Evolutionary conservation across 2,113 vertebrate genomes (phyloP).

Genomic region (rabbit (Oryctolagus cuniculus)): DNA sequence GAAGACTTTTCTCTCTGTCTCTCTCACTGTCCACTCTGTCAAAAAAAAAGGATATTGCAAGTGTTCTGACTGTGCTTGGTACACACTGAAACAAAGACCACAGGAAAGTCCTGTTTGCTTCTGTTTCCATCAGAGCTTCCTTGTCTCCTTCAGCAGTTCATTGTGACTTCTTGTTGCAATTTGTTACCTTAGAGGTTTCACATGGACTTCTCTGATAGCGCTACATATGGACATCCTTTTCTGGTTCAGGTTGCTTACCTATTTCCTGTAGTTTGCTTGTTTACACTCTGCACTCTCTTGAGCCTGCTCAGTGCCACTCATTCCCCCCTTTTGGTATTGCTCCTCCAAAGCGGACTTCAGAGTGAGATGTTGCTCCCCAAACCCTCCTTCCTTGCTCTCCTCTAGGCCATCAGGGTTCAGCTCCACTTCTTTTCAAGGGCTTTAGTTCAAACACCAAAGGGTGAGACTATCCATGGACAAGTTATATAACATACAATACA

Average conservation of each 20-base stretch:
- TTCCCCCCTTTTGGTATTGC: background rate
- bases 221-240: background rate
- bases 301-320: background rate
- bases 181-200: background rate
- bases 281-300: background rate
- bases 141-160: background rate
- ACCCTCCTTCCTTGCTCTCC: background rate
- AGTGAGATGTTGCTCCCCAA: background rate
- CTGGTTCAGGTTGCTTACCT: background rate
- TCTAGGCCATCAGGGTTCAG: background rate
- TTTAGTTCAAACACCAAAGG: constrained; percentile 22
- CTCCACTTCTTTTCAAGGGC: background rate
- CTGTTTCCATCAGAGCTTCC: background rate
- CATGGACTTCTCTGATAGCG: background rate
- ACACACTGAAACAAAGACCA: background rate
- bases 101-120: background rate
- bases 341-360: constrained; percentile 33
- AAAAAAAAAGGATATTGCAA: background rate
- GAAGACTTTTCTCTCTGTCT: too few species aligned
- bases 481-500: background rate
- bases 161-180: background rate
- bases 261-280: background rate
- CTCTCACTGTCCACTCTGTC: too few species aligned
- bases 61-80: constrained; percentile 21
- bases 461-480: background rate